phyloP scores from a whole-genome alignment of 2,888 invertebrate genomes.

The Andrena chrysosceles region DNA sequence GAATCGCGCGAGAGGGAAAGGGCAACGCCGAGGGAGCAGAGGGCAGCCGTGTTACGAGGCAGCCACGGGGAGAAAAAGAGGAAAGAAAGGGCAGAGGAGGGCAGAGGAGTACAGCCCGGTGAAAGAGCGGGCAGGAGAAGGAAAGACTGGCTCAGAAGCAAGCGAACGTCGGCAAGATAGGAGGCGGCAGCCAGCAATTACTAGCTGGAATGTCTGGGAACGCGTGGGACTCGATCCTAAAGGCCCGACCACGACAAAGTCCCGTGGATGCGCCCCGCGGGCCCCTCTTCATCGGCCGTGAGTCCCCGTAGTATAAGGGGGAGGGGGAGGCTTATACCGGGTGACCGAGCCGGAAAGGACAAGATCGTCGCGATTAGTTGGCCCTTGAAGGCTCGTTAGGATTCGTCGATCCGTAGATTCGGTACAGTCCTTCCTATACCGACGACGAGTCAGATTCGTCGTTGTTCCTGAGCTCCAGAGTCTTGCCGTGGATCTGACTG shows the following conservation, averaged over 20 bases:
- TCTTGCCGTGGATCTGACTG: not conserved
- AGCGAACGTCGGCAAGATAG: constrained; percentile 77
- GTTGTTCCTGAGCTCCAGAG: not conserved
- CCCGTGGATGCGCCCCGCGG: constrained; percentile 49
- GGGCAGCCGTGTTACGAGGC: constrained; percentile 70
- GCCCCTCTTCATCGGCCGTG: constrained; percentile 32
- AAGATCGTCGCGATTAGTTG: constrained; percentile 30
- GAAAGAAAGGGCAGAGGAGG: not conserved
- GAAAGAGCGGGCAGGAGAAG: constrained; percentile 39
- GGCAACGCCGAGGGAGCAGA: constrained; percentile 71
- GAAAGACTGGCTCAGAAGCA: constrained; percentile 69
- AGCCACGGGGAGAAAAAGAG: constrained; percentile 52
- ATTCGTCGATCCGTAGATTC: constrained; percentile 13
- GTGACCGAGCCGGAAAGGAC: constrained; percentile 53
- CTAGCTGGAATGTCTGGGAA: constrained; percentile 83
- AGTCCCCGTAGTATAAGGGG: constrained; percentile 23
- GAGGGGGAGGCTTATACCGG: constrained; percentile 44
- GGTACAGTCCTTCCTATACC: not conserved
- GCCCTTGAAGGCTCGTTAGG: constrained; percentile 33
- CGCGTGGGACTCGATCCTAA: constrained; percentile 81
- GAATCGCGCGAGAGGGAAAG: constrained; percentile 70
- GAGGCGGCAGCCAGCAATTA: constrained; percentile 82
- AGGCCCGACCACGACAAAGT: constrained; percentile 75
- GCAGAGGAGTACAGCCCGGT: constrained; percentile 11
- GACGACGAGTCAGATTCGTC: not conserved